Base-by-base conservation (phyloP, 2,888 invertebrate species). In the Brachypterus glaber region DNA sequence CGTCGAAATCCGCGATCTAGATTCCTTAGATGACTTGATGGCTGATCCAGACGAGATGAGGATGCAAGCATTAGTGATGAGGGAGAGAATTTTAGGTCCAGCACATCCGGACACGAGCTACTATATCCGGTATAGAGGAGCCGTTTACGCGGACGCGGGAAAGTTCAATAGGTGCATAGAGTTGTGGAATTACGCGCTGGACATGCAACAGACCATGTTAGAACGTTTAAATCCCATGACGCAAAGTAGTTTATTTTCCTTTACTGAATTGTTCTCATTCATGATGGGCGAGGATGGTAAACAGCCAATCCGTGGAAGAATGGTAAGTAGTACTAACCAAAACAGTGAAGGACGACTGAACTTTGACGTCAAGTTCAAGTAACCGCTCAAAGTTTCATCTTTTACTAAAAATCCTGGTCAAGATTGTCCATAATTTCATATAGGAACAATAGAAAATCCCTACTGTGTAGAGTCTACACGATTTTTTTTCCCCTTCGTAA, bases 31-130 rank as follows among this genome's bases (percentile, higher is more conserved):
- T 48, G 89, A 89, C 48, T 67, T 96, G 31, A 78, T 90, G 37
- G 82, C 87, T 4, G 93, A 96, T 67, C 92, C 93, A 0, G 96
- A 97, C 61, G 89, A 86, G 50, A 91, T 96, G 87, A 72, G 93
- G 54, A 95, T 96, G 92, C 96, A 90, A 61, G 88, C 86, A 1
- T 66, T 96, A 35, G 80, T 95, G 42, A 89, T 95, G 44, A 72
- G 95, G 39, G 93, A 95, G 67, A 72, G 95, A 54, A 93, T 95
- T 52, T 69, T 95, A 44, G 72, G 79, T 2, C 92, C 93, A 2
- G 91, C 90, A 5, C 95, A 96, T 75, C 93, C 95, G 0, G 93
- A 95, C 67, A 95, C 95, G 30, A 89, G 90, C 55, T 95, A 95
- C 69, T 95, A 92, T 68, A 92, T 96, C 50, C 77, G 95, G 12